Percentiles rank a stretch among this genome's conserved stretches.
These are phyloP conservation scores for Caenorhabditis sp. DNA, from an alignment of 2,888 invertebrate genomes.

Conservation along the genomic window DNA sequence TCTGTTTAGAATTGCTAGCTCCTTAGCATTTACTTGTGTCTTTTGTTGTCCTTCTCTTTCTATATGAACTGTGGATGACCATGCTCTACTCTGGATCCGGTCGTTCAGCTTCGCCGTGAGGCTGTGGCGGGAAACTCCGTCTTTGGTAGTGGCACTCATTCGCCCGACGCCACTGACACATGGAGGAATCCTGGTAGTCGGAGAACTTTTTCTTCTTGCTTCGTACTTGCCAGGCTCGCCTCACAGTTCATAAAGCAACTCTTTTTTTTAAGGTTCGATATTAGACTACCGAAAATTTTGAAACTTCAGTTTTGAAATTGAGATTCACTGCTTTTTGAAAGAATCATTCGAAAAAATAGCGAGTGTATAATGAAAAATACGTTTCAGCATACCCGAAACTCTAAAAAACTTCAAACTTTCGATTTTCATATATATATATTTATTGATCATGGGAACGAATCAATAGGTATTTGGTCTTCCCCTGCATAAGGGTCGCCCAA, in stretches of 20 bases:
- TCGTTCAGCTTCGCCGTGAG: constrained; percentile 52
- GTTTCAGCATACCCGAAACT: too few relatives aligned
- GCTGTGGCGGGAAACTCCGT: constrained; percentile 63
- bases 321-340: too few relatives aligned
- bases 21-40: not conserved
- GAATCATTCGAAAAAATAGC: too few relatives aligned
- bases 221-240: constrained; percentile 51
- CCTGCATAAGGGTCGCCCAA: too few relatives aligned
- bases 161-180: constrained; percentile 53
- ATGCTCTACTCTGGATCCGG: constrained; percentile 31
- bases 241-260: constrained; percentile 36
- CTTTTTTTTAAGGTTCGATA: constrained; percentile 1
- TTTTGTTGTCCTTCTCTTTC: not conserved
- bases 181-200: constrained; percentile 58
- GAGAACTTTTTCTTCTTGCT: constrained; percentile 23
- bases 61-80: constrained; percentile 34
- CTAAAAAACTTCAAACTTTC: too few relatives aligned
- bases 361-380: too few relatives aligned
- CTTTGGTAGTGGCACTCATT: constrained; percentile 55
- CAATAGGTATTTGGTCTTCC: too few relatives aligned
- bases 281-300: too few relatives aligned
- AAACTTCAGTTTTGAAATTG: too few relatives aligned
- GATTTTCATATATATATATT: too few relatives aligned
- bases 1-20: not conserved
- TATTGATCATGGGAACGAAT: too few relatives aligned